These are phyloP conservation scores for Siniperca knerii DNA, from an alignment of 2,113 vertebrate genomes.

Conservation along the genomic window DNA sequence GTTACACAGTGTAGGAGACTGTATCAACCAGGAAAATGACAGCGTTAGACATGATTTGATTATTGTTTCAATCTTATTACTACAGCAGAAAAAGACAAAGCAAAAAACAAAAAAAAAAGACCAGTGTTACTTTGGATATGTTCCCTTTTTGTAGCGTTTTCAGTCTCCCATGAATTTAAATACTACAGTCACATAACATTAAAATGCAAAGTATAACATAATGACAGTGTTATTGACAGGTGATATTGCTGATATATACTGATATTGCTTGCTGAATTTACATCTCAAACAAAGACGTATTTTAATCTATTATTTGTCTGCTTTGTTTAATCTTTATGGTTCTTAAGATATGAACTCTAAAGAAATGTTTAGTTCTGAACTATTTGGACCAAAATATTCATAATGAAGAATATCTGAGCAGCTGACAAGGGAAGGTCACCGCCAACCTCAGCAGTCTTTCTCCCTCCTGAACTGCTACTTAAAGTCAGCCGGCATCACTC, in stretches of 20 bases:
- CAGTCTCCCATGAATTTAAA: background rate
- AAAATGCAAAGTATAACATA: background rate
- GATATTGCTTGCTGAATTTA: background rate
- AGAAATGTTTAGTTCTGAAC: background rate
- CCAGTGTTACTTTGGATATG: no score
- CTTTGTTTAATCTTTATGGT: background rate
- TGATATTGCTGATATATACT: no score
- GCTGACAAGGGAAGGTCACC: background rate
- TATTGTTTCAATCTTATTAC: background rate
- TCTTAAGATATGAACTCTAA: background rate
- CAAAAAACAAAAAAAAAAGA: background rate
- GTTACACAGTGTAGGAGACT: background rate
- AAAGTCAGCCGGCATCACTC: conserved; percentile 14
- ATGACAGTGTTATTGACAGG: background rate
- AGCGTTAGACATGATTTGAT: background rate
- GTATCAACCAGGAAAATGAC: background rate
- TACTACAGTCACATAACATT: background rate
- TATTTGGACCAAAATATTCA: background rate
- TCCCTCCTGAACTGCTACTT: conserved; percentile 7
- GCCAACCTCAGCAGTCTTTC: background rate
- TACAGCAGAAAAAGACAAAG: background rate
- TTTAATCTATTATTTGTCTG: background rate
- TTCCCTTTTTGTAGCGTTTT: background rate
- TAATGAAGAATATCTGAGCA: background rate
- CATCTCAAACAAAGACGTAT: background rate